phyloP scores from a whole-genome alignment of 1,140 invertebrate genomes.

The Brachionus rotundiformis region DNA sequence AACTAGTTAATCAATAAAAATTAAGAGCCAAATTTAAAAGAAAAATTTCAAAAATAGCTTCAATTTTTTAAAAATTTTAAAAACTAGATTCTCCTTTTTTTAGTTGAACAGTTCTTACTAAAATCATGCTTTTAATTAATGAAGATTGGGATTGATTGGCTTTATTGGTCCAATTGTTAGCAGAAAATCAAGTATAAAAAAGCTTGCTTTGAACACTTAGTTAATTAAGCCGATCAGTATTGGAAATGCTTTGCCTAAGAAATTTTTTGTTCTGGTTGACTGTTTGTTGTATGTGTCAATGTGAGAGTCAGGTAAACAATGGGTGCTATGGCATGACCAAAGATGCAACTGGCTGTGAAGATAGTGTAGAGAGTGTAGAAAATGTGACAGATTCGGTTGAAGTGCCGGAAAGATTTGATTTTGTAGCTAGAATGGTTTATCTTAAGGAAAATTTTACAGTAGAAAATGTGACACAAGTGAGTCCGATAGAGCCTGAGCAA shows the following conservation, averaged over 20 bases:
- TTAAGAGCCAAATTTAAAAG: neutral
- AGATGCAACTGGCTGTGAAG: no score
- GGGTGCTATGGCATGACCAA: slow-evolving; percentile 21
- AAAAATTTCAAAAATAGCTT: neutral
- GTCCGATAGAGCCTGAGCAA: neutral
- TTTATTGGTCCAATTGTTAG: neutral
- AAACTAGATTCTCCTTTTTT: no score
- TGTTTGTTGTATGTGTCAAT: neutral
- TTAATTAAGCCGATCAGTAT: neutral
- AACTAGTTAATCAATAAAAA: neutral
- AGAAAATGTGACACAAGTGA: neutral
- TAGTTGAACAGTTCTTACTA: neutral
- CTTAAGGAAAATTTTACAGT: neutral
- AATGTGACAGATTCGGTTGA: neutral
- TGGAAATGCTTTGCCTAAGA: neutral
- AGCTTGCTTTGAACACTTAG: neutral
- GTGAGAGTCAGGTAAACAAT: neutral
- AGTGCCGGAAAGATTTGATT: slow-evolving; percentile 29
- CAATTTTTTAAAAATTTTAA: no score
- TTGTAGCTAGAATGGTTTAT: neutral
- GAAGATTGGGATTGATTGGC: neutral
- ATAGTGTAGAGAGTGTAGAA: neutral
- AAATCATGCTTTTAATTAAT: neutral
- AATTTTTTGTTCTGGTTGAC: neutral
- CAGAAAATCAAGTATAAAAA: neutral